phyloP scores from a whole-genome alignment of 2,797 vertebrate genomes.

The Chelidonichthys spinosus region DNA sequence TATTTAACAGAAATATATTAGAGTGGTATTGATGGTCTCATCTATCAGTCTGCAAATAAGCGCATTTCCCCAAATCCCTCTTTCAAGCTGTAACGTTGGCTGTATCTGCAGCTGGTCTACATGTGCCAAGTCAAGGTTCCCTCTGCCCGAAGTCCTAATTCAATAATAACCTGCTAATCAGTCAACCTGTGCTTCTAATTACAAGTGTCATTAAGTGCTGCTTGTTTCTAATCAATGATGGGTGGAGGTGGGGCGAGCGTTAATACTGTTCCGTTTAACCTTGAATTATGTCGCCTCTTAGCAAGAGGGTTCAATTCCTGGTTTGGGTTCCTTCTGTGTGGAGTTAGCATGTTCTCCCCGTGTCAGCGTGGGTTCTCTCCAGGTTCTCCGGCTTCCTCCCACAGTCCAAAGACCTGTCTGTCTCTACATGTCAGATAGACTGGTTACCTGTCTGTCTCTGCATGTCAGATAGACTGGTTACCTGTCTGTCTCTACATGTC shows the following conservation, averaged over 20 bases:
- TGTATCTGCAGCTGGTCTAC: not conserved
- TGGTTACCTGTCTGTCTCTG: no score
- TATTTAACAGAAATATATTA: not conserved
- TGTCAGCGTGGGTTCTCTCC: no score
- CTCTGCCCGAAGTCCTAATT: slow-evolving; percentile 48
- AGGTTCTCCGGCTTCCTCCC: no score
- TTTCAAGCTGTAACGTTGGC: not conserved
- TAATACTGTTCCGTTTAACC: slow-evolving; percentile 44
- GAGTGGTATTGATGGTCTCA: not conserved
- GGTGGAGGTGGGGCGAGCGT: slow-evolving; percentile 23
- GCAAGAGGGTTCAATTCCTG: no score
- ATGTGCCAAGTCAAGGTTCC: slow-evolving; percentile 24
- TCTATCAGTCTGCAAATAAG: not conserved
- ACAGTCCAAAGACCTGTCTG: no score
- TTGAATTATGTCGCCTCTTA: slow-evolving; percentile 28
- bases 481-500: no score
- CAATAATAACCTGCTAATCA: slow-evolving; percentile 71
- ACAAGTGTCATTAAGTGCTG: slow-evolving; percentile 46
- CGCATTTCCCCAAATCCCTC: not conserved
- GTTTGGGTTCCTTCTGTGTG: no score
- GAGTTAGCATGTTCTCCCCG: no score
- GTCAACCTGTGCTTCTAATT: slow-evolving; percentile 68
- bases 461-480: no score
- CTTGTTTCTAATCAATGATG: slow-evolving; percentile 62
- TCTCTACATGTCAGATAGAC: no score